Percentiles rank a stretch among this genome's conserved stretches.
phyloP scores from a whole-genome alignment of 2,888 invertebrate genomes.

The Panopea generosa region DNA sequence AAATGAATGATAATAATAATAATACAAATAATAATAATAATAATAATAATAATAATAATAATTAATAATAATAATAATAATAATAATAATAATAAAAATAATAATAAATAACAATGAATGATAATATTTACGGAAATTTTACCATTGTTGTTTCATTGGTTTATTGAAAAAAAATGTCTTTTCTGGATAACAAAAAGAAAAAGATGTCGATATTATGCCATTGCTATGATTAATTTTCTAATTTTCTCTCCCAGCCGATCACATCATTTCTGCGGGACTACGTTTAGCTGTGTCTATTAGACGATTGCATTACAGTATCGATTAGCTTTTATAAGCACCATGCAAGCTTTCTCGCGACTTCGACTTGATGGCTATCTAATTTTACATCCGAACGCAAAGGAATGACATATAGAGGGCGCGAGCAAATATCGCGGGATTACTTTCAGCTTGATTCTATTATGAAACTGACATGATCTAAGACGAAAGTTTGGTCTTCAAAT shows the following conservation, averaged over 20 bases:
- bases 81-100: no score
- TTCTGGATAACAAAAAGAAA: constrained; percentile 6
- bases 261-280: constrained; percentile 48
- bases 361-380: constrained; percentile 52
- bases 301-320: constrained; percentile 58
- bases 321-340: constrained; percentile 25
- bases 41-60: no score
- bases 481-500: constrained; percentile 31
- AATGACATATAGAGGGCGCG: constrained; percentile 41
- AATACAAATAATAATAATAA: no score
- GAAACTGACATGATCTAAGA: constrained; percentile 44
- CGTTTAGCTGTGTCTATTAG: constrained; percentile 53
- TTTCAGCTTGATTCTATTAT: constrained; percentile 52
- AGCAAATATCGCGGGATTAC: constrained; percentile 45
- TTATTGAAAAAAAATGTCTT: no score
- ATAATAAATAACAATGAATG: no score
- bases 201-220: constrained; percentile 58
- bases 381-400: constrained; percentile 41
- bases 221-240: constrained; percentile 61
- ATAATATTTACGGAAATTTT: no score
- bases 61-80: no score
- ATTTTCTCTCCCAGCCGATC: constrained; percentile 48
- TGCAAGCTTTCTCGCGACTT: constrained; percentile 48
- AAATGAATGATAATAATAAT: no score
- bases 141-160: no score